Conservation (phyloP, 2,797 vertebrate genomes). For the Peromyscus attwateri region DNA sequence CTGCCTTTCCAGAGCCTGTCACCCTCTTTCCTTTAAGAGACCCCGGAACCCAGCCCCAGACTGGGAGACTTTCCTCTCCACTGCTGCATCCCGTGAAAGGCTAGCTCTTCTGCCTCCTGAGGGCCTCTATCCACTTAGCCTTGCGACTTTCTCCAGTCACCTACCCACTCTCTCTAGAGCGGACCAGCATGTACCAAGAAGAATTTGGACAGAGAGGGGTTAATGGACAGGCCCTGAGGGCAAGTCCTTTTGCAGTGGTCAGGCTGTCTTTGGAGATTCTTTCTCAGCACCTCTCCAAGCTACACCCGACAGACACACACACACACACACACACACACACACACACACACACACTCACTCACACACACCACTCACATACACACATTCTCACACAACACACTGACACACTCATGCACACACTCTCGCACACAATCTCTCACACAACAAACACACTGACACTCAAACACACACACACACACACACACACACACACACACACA, state of each 20-base stretch:
- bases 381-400: neutral
- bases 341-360: neutral
- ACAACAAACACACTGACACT: neutral
- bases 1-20: conserved; percentile 11
- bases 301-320: neutral
- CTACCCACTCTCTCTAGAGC: neutral
- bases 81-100: neutral
- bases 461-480: neutral
- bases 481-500: neutral
- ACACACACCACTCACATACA: neutral
- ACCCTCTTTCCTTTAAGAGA: conserved; percentile 3
- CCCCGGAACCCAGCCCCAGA: neutral
- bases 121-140: neutral
- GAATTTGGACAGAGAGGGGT: neutral
- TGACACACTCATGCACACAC: neutral
- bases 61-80: neutral
- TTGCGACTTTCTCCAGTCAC: neutral
- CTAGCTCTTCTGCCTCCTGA: neutral
- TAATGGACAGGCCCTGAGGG: neutral
- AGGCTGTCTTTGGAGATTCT: conserved; percentile 43
- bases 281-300: neutral
- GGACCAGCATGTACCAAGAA: neutral
- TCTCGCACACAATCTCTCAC: neutral
- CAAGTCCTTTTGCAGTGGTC: neutral
- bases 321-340: neutral